Percentiles rank a stretch among this genome's conserved stretches.
Conservation (phyloP, 2,797 vertebrate species). For the Champsocephalus gunnari region DNA sequence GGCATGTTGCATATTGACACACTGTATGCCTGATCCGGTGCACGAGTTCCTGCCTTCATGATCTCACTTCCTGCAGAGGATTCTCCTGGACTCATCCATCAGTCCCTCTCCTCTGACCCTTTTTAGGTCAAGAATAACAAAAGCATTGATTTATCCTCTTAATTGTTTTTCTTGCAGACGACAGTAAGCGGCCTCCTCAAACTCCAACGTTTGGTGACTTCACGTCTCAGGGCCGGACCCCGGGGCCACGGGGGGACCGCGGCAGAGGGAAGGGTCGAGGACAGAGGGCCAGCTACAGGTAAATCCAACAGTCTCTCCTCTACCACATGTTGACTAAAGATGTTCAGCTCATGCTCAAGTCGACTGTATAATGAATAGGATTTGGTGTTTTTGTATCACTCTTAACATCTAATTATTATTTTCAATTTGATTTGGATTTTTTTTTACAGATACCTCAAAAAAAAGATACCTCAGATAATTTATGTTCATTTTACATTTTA, state of each 20-base stretch:
- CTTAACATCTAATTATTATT: not conserved
- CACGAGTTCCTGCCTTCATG: not conserved
- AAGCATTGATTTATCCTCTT: not conserved
- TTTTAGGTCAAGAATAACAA: not conserved
- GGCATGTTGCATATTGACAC: not conserved
- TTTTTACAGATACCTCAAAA: too few relatives aligned
- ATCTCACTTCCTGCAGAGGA: not conserved
- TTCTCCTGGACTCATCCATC: not conserved
- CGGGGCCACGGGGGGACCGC: slow-evolving; percentile 75
- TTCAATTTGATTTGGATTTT: too few relatives aligned
- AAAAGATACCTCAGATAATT: too few relatives aligned
- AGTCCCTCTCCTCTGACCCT: not conserved
- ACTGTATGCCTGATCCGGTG: not conserved
- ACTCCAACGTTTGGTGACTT: slow-evolving; percentile 89
- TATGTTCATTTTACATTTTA: too few relatives aligned
- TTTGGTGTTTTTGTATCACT: not conserved
- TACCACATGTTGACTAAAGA: too few relatives aligned
- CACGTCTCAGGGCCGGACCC: slow-evolving; percentile 81
- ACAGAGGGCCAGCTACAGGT: slow-evolving; percentile 90
- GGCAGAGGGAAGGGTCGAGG: slow-evolving; percentile 73
- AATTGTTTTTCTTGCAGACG: slow-evolving; percentile 69
- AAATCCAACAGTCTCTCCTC: not conserved
- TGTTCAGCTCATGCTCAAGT: not conserved
- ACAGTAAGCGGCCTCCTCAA: slow-evolving; percentile 85
- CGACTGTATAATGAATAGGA: not conserved